phyloP scores from a whole-genome alignment of 2,113 vertebrate genomes.

The Poeciliopsis retropinna region DNA sequence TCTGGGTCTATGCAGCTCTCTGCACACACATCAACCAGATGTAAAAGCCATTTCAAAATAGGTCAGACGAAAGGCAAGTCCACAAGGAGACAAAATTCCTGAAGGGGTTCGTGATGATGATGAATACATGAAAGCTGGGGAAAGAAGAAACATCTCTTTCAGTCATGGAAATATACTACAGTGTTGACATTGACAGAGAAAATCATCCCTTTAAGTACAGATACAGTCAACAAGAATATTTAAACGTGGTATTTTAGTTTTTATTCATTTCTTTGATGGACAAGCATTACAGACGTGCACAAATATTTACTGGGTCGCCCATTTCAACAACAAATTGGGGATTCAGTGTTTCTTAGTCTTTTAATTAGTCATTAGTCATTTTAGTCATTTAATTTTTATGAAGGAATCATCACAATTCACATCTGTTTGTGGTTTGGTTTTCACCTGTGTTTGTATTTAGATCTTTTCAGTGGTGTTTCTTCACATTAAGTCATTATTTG shows the following conservation, averaged over 20 bases:
- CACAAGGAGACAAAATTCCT: slow-evolving; percentile 13
- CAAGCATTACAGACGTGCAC: neutral
- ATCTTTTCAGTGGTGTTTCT: too few species aligned
- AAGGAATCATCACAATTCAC: neutral
- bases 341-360: too few species aligned
- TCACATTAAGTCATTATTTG: too few species aligned
- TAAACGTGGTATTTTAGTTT: neutral
- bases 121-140: slow-evolving; percentile 2
- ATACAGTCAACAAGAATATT: neutral
- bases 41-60: slow-evolving; percentile 20
- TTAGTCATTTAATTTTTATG: too few species aligned
- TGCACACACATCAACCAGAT: slow-evolving; percentile 16
- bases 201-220: neutral
- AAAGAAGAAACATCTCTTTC: neutral
- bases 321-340: too few species aligned
- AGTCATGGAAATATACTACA: neutral
- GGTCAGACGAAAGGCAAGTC: slow-evolving; percentile 30
- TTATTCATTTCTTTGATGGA: neutral
- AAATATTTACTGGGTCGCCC: too few species aligned
- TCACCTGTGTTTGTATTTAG: neutral
- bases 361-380: too few species aligned
- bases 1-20: neutral
- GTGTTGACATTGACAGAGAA: neutral
- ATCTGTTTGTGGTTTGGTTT: too few species aligned
- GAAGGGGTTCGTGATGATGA: slow-evolving; percentile 19